phyloP scores from a whole-genome alignment of 2,888 invertebrate genomes.

The Homarus gammarus region DNA sequence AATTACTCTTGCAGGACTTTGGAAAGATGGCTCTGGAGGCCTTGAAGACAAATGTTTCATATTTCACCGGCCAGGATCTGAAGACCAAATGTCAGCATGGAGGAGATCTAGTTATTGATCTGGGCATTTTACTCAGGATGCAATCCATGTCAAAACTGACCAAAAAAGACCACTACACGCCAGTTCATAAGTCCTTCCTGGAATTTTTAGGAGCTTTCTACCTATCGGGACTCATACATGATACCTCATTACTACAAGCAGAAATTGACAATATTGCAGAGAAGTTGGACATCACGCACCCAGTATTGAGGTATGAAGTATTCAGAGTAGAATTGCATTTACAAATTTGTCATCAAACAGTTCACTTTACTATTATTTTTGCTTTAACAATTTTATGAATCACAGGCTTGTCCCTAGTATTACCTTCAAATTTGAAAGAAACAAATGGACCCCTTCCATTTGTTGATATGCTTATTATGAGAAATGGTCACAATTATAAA shows the following conservation, averaged over 20 bases:
- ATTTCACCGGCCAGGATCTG: conserved; percentile 81
- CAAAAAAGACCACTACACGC: conserved; percentile 78
- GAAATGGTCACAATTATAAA: too few species aligned
- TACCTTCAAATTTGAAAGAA: too few species aligned
- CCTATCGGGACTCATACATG: conserved; percentile 81
- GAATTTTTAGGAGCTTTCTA: conserved; percentile 83
- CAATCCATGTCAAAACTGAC: conserved; percentile 76
- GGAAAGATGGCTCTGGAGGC: conserved; percentile 81
- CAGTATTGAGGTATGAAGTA: conserved; percentile 56
- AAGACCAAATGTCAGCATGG: conserved; percentile 80
- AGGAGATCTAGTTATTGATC: conserved; percentile 78
- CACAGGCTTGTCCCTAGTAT: too few species aligned
- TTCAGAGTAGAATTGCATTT: too few species aligned
- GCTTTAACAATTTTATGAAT: too few species aligned
- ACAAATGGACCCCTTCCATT: too few species aligned
- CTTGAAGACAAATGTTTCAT: conserved; percentile 81
- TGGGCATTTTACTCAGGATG: conserved; percentile 81
- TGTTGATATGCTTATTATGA: too few species aligned
- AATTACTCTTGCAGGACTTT: conserved; percentile 80
- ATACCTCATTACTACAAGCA: conserved; percentile 81
- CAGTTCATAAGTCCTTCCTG: conserved; percentile 81
- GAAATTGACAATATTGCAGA: conserved; percentile 81
- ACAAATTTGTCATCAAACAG: too few species aligned
- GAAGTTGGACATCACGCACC: conserved; percentile 68
- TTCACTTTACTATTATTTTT: too few species aligned